These are phyloP conservation scores for Scatophagus argus DNA, from an alignment of 2,113 vertebrate species.

Conservation along the genomic window DNA sequence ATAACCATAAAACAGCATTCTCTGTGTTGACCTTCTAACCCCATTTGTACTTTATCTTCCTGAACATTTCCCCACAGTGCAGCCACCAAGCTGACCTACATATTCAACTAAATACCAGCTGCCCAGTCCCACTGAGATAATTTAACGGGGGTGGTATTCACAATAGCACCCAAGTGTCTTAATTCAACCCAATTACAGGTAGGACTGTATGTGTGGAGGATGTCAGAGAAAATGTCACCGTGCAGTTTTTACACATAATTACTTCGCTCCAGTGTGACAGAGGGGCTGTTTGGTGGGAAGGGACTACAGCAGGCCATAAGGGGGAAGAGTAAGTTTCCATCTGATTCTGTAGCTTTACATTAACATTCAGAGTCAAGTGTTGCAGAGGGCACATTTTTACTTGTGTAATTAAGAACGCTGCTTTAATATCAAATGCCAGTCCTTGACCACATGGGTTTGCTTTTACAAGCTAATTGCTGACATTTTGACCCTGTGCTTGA, in stretches of 20 bases:
- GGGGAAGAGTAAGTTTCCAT: constrained; percentile 16
- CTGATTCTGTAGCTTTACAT: constrained; percentile 28
- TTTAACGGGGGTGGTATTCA: constrained; percentile 59
- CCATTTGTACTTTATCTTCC: constrained; percentile 44
- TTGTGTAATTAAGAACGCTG: constrained; percentile 13
- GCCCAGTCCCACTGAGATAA: constrained; percentile 35
- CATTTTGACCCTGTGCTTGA: constrained; percentile 18
- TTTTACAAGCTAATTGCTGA: constrained; percentile 46
- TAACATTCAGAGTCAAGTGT: constrained; percentile 1
- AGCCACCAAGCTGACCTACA: constrained; percentile 46
- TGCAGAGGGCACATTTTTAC: constrained; percentile 27
- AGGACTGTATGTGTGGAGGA: constrained; percentile 33
- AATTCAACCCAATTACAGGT: constrained; percentile 74
- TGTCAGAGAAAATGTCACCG: constrained; percentile 73
- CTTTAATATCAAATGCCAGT: constrained; percentile 43
- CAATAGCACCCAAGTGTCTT: constrained; percentile 51
- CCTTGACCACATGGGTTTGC: constrained; percentile 11
- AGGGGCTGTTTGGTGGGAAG: constrained; percentile 35
- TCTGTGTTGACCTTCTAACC: constrained; percentile 27
- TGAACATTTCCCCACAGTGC: constrained; percentile 13
- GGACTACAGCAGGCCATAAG: constrained; percentile 19
- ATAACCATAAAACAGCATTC: constrained; percentile 4
- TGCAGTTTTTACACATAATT: constrained; percentile 68
- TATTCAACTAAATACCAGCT: constrained; percentile 64
- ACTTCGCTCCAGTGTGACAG: constrained; percentile 49